Evolutionary conservation across 2,113 vertebrate species (phyloP), one percentile per base, ranked within the genome.

Genomic region (Muscicapa adusta): DNA sequence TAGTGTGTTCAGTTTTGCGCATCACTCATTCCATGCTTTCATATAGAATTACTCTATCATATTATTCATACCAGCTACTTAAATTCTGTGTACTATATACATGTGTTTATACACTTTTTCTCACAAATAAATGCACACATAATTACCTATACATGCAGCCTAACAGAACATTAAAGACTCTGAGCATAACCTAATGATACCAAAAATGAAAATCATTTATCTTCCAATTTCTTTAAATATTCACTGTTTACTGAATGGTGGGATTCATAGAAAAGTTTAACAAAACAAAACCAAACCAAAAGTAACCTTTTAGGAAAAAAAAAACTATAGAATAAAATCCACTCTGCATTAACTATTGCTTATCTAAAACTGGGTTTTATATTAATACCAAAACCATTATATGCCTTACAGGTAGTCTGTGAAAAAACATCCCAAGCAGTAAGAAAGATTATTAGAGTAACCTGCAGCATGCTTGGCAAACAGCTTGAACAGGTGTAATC

Each of bases 241-340:
- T 85, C 67, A 96, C 89, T 86, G 84, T 94, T 95, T 95, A 93
- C 83, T 94, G 84, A 96, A 96, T 96, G 89, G 84, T 97, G 91
- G 6, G 89, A 88, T 96, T 96, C 78, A 85, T 48, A 53, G 42
- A 93, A 96, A 96, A 97, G 90, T 96, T 94, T 11, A 47, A 57
- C 67, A 42, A 84, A 42, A 81, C 57, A 65, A 94, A 90, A 85
- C 74, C 85, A 87, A 94, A 96, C 62, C 18, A 61, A 47, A 76
- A 92, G 53, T 25, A 92, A 60, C 25, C 53, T 89, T 91, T 14
- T 92, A 45, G 29, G 31, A 94, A 95, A 79, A 72, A 79, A 72
- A 95, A 92, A 93, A 94, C 20, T 94, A 8, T 86, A 48, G 91
- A 94, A 96, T 94, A 76, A 75, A 96, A 91, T 89, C 74, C 91